Evolutionary conservation across 2,113 vertebrate species (phyloP), one percentile per base, ranked within the genome.

Genomic region (Bos indicus): DNA sequence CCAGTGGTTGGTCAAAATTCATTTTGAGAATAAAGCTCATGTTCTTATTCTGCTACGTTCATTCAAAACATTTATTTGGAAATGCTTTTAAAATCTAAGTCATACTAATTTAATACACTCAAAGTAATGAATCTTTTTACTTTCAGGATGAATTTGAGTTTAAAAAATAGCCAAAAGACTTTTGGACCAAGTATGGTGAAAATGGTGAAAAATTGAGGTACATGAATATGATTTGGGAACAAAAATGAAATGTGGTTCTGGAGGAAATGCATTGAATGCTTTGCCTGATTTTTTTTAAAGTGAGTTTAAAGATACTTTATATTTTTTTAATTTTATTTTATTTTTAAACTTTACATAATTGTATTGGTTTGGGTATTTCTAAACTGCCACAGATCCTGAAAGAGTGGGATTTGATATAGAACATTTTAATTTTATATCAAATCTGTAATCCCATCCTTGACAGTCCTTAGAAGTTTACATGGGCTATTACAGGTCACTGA

Each of bases 351-450:
- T 40, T 40, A 40, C 40, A 40, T 40, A 40, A 40, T 40, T 40
- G 40, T 40, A 83, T 10, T 52, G 52, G 28, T 51, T 92, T 54
- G 26, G 9, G 25, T 82, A 88, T 92, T 88, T 90, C 81, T 95
- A 88, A 52, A 81, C 62, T 36, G 93, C 51, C 51, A 62, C 11
- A 86, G 46, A 51, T 43, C 43, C 21, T 93, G 51, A 43, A 97
- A 94, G 84, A 91, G 21, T 64, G 14, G 6, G 43, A 83, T 78
- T 91, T 93, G 23, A 16, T 36, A 62, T 51, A 67, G 51, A 93
- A 92, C 5, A 74, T 81, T 94, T 95, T 28, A 54, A 78, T 93
- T 88, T 91, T 90, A 56, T 94, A 40, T 91, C 36, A 94, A 64
- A 14, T 43, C 28, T 67, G 17, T 78, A 81, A 93, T 93, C 43